Percentiles rank a stretch among this genome's conserved stretches.
Evolutionary conservation across 2,888 invertebrate species (phyloP).

Genomic region (Nemotelus pantherinus): DNA sequence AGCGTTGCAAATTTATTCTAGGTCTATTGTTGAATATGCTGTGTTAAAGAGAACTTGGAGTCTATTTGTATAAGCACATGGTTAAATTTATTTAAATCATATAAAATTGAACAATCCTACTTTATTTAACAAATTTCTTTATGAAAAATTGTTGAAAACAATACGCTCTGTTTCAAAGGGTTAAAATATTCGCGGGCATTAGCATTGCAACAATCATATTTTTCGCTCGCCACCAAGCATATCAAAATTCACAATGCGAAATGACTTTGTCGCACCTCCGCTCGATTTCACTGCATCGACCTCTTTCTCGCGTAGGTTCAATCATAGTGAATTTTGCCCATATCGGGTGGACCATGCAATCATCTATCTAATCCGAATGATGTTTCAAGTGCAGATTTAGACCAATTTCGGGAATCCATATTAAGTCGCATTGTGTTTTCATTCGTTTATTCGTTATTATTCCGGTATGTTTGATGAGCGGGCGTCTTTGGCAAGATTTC

Average conservation of each 20-base stretch:
- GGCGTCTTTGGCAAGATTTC: constrained; percentile 16
- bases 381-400: constrained; percentile 3
- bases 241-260: not conserved
- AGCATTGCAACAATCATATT: not conserved
- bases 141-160: not conserved
- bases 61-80: too few species aligned
- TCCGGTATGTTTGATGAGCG: not conserved
- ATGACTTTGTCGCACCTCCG: too few species aligned
- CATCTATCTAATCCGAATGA: not conserved
- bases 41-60: too few species aligned
- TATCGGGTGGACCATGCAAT: constrained; percentile 7
- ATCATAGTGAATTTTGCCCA: constrained; percentile 14
- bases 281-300: too few species aligned
- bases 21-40: not conserved
- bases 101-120: too few species aligned
- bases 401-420: not conserved
- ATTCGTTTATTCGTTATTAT: not conserved
- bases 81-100: too few species aligned
- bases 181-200: not conserved
- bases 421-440: not conserved
- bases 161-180: not conserved
- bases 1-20: not conserved
- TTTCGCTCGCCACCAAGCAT: not conserved
- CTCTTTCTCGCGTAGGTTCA: too few species aligned
- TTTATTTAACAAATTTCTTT: too few species aligned